Evolutionary conservation across 2,888 invertebrate species (phyloP), one percentile per base, ranked within the genome.

Genomic region (Platypus cylindrus): DNA sequence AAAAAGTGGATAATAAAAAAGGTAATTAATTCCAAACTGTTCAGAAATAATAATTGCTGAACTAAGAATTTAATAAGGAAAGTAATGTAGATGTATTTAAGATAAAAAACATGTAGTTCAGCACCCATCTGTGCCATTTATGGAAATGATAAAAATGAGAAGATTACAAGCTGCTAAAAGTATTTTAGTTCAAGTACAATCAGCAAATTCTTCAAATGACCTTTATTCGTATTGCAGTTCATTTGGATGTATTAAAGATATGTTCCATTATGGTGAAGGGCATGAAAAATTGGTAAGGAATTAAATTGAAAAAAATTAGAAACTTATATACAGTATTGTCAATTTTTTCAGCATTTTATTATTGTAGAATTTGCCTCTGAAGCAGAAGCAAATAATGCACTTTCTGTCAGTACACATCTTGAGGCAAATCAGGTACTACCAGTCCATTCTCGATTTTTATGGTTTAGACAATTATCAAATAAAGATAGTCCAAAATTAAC

Each of bases 171-270:
- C 86, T 0, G 62, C 60, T 32, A 67, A 71, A 39, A 82, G 80
- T 59, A 64, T 85, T 35, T 60, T 86, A 18, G 73, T 87, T 3
- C 83, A 85, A 64, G 78, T 86, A 2, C 74, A 76, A 49, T 79
- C 82, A 0, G 69, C 74, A 34, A 68, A 73, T 30, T 81, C 80
- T 0, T 75, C 70, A 49, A 58, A 57, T 29, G 78, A 83, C 58
- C 61, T 86, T 33, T 67, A 75, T 54, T 62, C 68, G 3, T 80
- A 82, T 53, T 85, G 85, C 57, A 68, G 67, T 16, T 63, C 70
- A 45, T 75, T 75, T 59, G 81, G 80, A 5, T 58, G 54, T 5
- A 64, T 87, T 30, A 64, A 70, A 42, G 67, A 66, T 36, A 70
- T 80, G 51, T 71, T 77, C 50, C 79, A 82, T 55, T 85, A 78